phyloP scores from a whole-genome alignment of 2,797 vertebrate genomes.

The Phylloscopus collybita region DNA sequence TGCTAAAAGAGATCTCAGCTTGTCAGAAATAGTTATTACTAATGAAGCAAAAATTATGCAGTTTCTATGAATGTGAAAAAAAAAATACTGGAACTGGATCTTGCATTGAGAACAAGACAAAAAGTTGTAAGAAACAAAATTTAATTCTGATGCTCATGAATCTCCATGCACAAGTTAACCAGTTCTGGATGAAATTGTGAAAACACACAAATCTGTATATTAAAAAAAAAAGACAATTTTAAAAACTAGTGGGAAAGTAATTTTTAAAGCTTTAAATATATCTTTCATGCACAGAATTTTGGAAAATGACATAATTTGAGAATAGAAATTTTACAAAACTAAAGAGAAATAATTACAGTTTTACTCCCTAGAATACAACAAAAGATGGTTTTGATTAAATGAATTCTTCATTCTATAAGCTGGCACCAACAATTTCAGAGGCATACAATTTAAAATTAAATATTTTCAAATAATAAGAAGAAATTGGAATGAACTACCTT shows the following conservation, averaged over 20 bases:
- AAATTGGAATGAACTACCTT: conserved; percentile 65
- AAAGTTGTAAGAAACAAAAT: not conserved
- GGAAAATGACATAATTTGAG: not conserved
- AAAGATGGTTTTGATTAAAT: not conserved
- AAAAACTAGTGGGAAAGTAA: not conserved
- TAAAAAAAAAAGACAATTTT: not conserved
- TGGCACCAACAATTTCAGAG: not conserved
- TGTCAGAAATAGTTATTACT: not conserved
- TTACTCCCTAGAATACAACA: not conserved
- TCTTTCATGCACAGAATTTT: not conserved
- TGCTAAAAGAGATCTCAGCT: not conserved
- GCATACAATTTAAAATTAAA: not conserved
- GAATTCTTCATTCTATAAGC: not conserved
- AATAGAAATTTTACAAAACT: not conserved
- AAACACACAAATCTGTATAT: not conserved
- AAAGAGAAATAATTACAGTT: not conserved
- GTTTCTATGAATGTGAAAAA: not conserved
- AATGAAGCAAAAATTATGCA: not conserved
- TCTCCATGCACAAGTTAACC: not conserved
- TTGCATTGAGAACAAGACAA: not conserved
- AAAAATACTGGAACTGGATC: not conserved
- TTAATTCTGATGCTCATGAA: not conserved
- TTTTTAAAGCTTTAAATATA: not conserved
- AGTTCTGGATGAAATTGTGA: not conserved
- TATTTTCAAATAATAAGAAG: not conserved